These are phyloP conservation scores for Solea solea DNA, from an alignment of 2,113 vertebrate genomes.

Conservation along the genomic window DNA sequence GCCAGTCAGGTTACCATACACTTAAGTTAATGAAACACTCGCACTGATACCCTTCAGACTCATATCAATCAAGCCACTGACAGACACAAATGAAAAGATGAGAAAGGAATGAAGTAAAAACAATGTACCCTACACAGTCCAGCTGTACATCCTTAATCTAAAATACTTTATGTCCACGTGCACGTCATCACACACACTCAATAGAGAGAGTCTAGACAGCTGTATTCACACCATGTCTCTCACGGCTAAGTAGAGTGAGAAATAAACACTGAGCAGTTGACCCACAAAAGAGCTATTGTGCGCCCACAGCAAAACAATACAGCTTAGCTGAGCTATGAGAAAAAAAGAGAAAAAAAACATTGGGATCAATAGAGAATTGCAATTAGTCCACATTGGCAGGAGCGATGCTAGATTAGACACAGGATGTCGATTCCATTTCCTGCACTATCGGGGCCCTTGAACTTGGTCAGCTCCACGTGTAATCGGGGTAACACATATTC, in stretches of 20 bases:
- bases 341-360: slow-evolving; percentile 42
- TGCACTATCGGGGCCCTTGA: slow-evolving; percentile 77
- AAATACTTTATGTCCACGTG: slow-evolving; percentile 6
- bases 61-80: slow-evolving; percentile 11
- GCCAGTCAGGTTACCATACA: slow-evolving; percentile 23
- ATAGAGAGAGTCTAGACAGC: slow-evolving; percentile 53
- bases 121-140: not conserved
- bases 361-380: slow-evolving; percentile 82
- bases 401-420: slow-evolving; percentile 79
- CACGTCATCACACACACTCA: slow-evolving; percentile 4
- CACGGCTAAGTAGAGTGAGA: slow-evolving; percentile 62
- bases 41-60: slow-evolving; percentile 2
- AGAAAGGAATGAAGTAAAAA: slow-evolving; percentile 20
- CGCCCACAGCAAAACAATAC: slow-evolving; percentile 73
- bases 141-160: slow-evolving; percentile 18
- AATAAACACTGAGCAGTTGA: slow-evolving; percentile 59
- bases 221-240: slow-evolving; percentile 57
- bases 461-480: slow-evolving; percentile 68
- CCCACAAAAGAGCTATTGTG: slow-evolving; percentile 73
- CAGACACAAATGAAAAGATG: slow-evolving; percentile 28
- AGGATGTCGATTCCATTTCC: slow-evolving; percentile 83
- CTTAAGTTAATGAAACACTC: slow-evolving; percentile 49
- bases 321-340: slow-evolving; percentile 70
- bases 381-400: slow-evolving; percentile 82
- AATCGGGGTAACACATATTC: slow-evolving; percentile 61